Evolutionary conservation across 2,888 invertebrate genomes (phyloP).

Genomic region (Cataglyphis altisquamis): DNA sequence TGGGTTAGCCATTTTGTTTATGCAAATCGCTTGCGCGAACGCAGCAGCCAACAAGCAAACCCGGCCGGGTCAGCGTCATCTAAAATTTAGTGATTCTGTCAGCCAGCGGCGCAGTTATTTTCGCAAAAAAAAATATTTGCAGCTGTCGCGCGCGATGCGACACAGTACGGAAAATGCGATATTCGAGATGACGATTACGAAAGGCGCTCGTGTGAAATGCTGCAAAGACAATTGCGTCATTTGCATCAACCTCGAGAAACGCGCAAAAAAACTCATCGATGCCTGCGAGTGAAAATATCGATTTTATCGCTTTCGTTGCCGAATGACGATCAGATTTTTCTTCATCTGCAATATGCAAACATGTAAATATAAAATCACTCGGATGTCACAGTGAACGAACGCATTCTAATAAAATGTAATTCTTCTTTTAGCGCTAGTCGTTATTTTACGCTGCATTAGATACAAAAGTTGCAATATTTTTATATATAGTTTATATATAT

Average conservation of each 20-base stretch:
- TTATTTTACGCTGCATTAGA: background rate
- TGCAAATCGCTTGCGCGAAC: slow-evolving; percentile 74
- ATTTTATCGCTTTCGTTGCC: background rate
- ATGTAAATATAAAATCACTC: slow-evolving; percentile 19
- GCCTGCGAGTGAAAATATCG: slow-evolving; percentile 43
- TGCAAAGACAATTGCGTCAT: slow-evolving; percentile 59
- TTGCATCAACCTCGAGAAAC: slow-evolving; percentile 53
- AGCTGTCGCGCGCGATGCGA: slow-evolving; percentile 32
- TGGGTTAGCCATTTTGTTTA: slow-evolving; percentile 80
- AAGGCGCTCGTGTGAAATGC: slow-evolving; percentile 63
- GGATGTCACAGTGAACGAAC: background rate
- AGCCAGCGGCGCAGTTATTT: slow-evolving; percentile 63
- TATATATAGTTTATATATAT: background rate
- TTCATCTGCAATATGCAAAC: slow-evolving; percentile 2
- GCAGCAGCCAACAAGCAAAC: background rate
- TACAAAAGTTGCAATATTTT: background rate
- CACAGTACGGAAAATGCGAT: slow-evolving; percentile 56
- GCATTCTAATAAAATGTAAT: background rate
- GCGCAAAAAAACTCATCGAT: background rate
- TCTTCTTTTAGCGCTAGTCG: background rate
- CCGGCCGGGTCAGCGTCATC: slow-evolving; percentile 10
- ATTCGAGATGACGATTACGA: slow-evolving; percentile 67
- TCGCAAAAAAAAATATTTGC: slow-evolving; percentile 65
- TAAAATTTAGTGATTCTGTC: slow-evolving; percentile 51
- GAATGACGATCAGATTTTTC: slow-evolving; percentile 22